Conservation (phyloP, 2,888 invertebrate species). For the Tuberolachnus salignus region DNA sequence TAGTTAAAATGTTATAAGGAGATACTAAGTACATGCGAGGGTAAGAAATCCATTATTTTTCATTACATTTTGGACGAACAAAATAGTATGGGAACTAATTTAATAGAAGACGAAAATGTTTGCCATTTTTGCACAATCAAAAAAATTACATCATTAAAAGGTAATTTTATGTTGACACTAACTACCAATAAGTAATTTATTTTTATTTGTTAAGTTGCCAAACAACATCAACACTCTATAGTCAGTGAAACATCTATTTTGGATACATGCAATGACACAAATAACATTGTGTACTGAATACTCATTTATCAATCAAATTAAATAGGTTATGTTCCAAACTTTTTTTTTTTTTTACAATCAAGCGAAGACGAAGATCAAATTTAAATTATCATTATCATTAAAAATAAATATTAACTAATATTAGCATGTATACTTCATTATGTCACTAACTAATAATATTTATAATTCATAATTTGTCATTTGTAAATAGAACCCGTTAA, state of each 20-base stretch:
- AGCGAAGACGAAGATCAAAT: too few species aligned
- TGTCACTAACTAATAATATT: background rate
- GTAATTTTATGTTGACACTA: slow-evolving; percentile 18
- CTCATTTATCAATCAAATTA: slow-evolving; percentile 15
- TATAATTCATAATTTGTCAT: background rate
- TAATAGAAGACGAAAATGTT: background rate
- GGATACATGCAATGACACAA: slow-evolving; percentile 27
- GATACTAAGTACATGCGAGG: too few species aligned
- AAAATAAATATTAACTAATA: too few species aligned
- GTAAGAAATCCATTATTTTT: too few species aligned
- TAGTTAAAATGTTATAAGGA: too few species aligned
- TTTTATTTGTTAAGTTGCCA: slow-evolving; percentile 49
- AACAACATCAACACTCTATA: slow-evolving; percentile 18
- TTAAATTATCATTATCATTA: too few species aligned
- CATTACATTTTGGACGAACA: background rate
- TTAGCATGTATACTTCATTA: too few species aligned
- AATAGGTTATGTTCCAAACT: slow-evolving; percentile 1
- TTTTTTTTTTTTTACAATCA: too few species aligned
- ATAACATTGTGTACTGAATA: slow-evolving; percentile 34
- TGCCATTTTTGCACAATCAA: background rate
- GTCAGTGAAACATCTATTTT: slow-evolving; percentile 43
- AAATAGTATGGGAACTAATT: background rate
- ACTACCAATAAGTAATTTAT: slow-evolving; percentile 22
- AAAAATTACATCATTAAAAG: background rate
- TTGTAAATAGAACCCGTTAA: too few species aligned